Conservation (phyloP, 2,797 vertebrate species). For the Notolepis coatsorum region DNA sequence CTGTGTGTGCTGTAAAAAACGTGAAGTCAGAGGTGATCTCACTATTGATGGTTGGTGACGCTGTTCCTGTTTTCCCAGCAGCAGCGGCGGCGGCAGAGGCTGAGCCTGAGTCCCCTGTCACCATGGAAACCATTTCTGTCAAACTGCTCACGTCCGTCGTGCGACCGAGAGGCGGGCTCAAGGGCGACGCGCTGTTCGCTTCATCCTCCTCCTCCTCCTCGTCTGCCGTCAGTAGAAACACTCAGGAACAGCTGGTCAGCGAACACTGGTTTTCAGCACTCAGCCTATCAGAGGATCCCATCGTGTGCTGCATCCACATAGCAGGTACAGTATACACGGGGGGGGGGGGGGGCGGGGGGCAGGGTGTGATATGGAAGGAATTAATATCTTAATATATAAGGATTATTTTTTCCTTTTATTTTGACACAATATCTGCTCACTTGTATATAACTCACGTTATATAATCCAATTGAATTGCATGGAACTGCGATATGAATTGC, state of each 20-base stretch:
- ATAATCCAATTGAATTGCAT: too few relatives aligned
- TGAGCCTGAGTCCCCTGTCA: constrained; percentile 63
- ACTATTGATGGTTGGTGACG: constrained; percentile 52
- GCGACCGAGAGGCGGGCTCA: constrained; percentile 45
- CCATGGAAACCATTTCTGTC: constrained; percentile 73
- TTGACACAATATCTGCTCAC: too few relatives aligned
- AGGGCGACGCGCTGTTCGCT: constrained; percentile 20
- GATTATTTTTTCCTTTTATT: too few relatives aligned
- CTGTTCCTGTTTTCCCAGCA: constrained; percentile 52
- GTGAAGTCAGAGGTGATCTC: constrained; percentile 2
- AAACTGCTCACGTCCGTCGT: constrained; percentile 65
- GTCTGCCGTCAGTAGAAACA: constrained; percentile 62
- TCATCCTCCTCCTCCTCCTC: constrained; percentile 5
- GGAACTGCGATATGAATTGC: too few relatives aligned
- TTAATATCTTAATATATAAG: too few relatives aligned
- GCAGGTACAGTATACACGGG: constrained; percentile 71
- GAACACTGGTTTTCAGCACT: constrained; percentile 77
- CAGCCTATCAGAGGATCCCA: constrained; percentile 66
- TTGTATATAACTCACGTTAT: too few relatives aligned
- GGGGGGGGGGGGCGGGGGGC: too few relatives aligned
- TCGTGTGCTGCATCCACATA: constrained; percentile 58
- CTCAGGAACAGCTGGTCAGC: constrained; percentile 83
- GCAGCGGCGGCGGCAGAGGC: constrained; percentile 48
- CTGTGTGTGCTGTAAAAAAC: not conserved
- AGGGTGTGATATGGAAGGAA: too few relatives aligned